A percentile compares a stretch with the other conserved stretches of the same genome.
Conservation (phyloP, 92 coral and sea anemone species). For the Heteractis magnifica region DNA sequence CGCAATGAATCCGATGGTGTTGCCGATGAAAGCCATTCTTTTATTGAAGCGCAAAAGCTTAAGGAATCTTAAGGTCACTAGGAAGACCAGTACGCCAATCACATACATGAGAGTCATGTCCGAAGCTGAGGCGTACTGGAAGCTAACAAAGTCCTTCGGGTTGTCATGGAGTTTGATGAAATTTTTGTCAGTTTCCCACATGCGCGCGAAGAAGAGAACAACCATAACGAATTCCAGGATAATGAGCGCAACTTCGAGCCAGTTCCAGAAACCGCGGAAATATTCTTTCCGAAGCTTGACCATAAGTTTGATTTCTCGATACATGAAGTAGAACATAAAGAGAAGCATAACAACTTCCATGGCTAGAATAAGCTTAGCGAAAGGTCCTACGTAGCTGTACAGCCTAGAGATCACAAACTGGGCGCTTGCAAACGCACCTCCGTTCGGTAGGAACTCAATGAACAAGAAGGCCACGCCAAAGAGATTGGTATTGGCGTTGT, state of each 20-base stretch:
- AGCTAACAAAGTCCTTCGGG: slow-evolving; percentile 88
- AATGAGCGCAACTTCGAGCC: slow-evolving; percentile 80
- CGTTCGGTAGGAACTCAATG: slow-evolving; percentile 84
- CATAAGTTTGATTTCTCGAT: slow-evolving; percentile 74
- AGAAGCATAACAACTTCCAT: slow-evolving; percentile 65
- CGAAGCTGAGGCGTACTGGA: slow-evolving; percentile 89
- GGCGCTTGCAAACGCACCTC: slow-evolving; percentile 75
- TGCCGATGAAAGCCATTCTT: slow-evolving; percentile 80
- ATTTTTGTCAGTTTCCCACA: slow-evolving; percentile 84
- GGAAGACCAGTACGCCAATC: slow-evolving; percentile 79
- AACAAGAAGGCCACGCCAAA: slow-evolving; percentile 84
- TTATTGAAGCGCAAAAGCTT: slow-evolving; percentile 77
- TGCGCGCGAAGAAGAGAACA: slow-evolving; percentile 62
- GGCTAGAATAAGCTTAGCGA: slow-evolving; percentile 53
- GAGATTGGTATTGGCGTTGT: slow-evolving; percentile 80
- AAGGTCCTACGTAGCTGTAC: slow-evolving; percentile 73
- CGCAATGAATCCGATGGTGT: slow-evolving; percentile 67
- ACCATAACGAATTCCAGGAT: slow-evolving; percentile 66
- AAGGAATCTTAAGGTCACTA: slow-evolving; percentile 72
- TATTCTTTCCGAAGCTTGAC: slow-evolving; percentile 66
- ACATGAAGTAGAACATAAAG: slow-evolving; percentile 80
- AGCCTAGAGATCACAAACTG: slow-evolving; percentile 67
- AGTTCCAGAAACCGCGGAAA: slow-evolving; percentile 90
- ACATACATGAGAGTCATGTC: slow-evolving; percentile 66
- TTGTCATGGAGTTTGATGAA: slow-evolving; percentile 68